Conservation (phyloP, 2,113 vertebrate genomes). For the Halichoeres trimaculatus region DNA sequence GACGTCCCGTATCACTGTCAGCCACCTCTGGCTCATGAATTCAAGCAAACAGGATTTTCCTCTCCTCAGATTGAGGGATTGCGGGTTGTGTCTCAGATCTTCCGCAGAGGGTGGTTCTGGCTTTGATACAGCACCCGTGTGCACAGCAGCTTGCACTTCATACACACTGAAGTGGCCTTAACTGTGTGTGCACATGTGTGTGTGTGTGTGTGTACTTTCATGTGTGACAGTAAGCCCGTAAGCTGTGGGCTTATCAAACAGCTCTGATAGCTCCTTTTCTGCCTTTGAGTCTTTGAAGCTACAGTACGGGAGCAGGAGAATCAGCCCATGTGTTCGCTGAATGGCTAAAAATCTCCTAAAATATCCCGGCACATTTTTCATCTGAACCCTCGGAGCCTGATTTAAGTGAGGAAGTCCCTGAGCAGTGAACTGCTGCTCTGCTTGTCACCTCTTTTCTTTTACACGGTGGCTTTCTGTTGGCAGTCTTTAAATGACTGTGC, state of each 20-base stretch:
- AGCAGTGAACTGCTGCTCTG: constrained; percentile 12
- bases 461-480: not conserved
- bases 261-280: constrained; percentile 53
- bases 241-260: constrained; percentile 68
- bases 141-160: constrained; percentile 45
- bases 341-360: constrained; percentile 36
- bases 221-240: constrained; percentile 67
- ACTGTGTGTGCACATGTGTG: constrained; percentile 32
- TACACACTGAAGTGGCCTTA: constrained; percentile 53
- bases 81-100: constrained; percentile 49
- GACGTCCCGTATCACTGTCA: constrained; percentile 2
- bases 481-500: not conserved
- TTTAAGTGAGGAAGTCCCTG: constrained; percentile 6
- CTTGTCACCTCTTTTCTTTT: constrained; percentile 15
- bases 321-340: constrained; percentile 36
- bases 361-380: constrained; percentile 33
- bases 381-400: not conserved
- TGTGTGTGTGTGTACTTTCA: constrained; percentile 49
- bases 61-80: constrained; percentile 27
- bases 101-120: constrained; percentile 35
- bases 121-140: constrained; percentile 50
- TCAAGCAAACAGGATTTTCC: constrained; percentile 46
- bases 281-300: constrained; percentile 58
- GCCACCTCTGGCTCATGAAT: constrained; percentile 28
- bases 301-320: constrained; percentile 47